Base-by-base conservation (phyloP, 2,113 vertebrate genomes). In the Triplophysa rosa region DNA sequence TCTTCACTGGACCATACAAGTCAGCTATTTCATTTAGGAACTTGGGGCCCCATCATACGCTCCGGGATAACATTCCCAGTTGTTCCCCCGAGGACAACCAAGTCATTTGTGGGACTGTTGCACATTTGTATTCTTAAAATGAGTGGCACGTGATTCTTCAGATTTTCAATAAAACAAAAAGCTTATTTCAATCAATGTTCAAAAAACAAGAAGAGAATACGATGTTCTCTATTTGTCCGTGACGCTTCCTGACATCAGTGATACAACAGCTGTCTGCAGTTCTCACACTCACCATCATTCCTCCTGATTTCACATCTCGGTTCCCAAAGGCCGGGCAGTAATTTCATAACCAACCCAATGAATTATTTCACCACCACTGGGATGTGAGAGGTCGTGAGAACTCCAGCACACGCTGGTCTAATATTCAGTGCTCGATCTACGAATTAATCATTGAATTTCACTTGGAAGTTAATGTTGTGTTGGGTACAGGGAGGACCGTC, bases 381-480 rank as follows among this genome's bases (percentile, higher is more conserved):
- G 23, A 24, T 21, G 4, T 52, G 14, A 17, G 4, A 16, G 49
- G 40, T 33, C 47, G 26, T 49, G 72, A 49, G 24, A 75, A 33
- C 33, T 59, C n/a, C 1, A 69, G 29, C 47, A n/a, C 47, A 24
- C 24, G 70, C 11, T 10, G 33, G 17, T 42, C 13, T 24, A 23
- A 61, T 21, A 45, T 21, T 37, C 21, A 61, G 14, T 59, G 40
- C 59, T 47, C 58, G 63, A 29, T 64, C 23, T 33, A 26, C 37
- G 13, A 75, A 75, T 75, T 29, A 63, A 47, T 40, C 10, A n/a
- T 24, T 70, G 68, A 54, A 33, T 37, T 21, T 72, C 37, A 72
- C 12, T 24, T 45, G 42, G 11, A 45, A 52, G 16, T 17, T 16
- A 16, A 16, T 14, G 14, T 4, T 52, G 13, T 52, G 49, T 52